A percentile compares a stretch with the other conserved stretches of the same genome.
Conservation (phyloP, 2,113 vertebrate genomes). For the Ascaphus truei region DNA sequence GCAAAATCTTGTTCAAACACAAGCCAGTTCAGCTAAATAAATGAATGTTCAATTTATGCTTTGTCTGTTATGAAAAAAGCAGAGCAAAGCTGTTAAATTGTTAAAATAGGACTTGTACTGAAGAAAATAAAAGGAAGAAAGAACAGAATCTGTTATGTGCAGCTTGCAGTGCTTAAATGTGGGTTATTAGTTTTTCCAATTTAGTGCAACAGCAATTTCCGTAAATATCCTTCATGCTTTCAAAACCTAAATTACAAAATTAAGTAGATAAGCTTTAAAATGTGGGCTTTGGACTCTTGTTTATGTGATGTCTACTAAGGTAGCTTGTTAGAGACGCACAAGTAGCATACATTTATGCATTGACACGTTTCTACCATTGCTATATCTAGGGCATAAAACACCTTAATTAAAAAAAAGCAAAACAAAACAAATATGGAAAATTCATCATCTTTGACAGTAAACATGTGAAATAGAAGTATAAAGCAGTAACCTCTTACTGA, state of each 20-base stretch:
- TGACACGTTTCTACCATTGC: neutral
- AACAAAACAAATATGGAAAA: neutral
- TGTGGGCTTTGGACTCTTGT: neutral
- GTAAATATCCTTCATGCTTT: conserved; percentile 8
- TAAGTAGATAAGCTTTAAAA: conserved; percentile 19
- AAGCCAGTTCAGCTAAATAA: too few relatives aligned
- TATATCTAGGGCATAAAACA: conserved; percentile 14
- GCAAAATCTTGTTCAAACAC: too few relatives aligned
- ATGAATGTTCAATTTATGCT: too few relatives aligned
- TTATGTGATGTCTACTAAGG: neutral
- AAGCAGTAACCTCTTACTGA: conserved; percentile 7
- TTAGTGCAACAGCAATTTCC: conserved; percentile 17
- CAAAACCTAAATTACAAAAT: conserved; percentile 14
- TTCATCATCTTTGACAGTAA: conserved; percentile 24
- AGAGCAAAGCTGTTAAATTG: too few relatives aligned
- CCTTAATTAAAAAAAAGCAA: conserved; percentile 9
- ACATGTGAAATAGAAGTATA: neutral
- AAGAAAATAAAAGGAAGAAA: neutral
- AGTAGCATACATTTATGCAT: neutral
- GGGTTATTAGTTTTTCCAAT: conserved; percentile 20
- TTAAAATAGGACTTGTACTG: neutral
- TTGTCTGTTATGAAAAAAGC: too few relatives aligned
- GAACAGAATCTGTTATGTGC: neutral
- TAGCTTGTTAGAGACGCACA: neutral
- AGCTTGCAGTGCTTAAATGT: neutral